Evolutionary conservation across 2,113 vertebrate genomes (phyloP).

Genomic region (Cyanoramphus novaezelandiae): DNA sequence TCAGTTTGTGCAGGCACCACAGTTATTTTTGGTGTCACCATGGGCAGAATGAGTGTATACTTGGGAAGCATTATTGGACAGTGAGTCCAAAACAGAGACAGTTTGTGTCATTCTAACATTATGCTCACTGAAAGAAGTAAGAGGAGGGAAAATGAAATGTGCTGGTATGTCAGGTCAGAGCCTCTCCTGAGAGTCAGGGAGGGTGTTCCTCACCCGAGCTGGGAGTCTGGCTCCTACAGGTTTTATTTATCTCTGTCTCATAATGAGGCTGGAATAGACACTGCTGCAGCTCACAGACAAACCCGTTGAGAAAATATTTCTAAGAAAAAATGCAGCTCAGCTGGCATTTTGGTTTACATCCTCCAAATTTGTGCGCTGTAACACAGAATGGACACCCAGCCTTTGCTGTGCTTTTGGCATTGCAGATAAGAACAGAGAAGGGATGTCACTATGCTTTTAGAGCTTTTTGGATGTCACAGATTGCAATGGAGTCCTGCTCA

Average conservation of each 20-base stretch:
- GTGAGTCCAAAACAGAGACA: not conserved
- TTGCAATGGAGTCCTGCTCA: not conserved
- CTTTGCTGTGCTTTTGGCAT: not conserved
- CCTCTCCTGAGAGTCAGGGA: not conserved
- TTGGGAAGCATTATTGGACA: not conserved
- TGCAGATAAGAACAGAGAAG: not conserved
- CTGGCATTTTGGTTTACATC: not conserved
- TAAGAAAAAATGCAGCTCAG: not conserved
- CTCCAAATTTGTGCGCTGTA: not conserved
- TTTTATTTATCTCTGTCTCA: not conserved
- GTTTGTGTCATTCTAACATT: not conserved
- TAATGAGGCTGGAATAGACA: not conserved
- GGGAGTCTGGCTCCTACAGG: not conserved
- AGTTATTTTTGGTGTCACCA: slow-evolving; percentile 39
- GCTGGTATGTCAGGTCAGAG: not conserved
- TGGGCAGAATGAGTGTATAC: not conserved
- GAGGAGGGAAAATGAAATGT: not conserved
- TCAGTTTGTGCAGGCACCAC: not conserved
- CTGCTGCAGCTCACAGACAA: not conserved
- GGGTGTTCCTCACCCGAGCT: not conserved
- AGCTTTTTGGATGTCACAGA: not conserved
- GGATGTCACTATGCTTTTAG: not conserved
- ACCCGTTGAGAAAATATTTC: not conserved
- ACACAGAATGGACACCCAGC: rapidly evolving
- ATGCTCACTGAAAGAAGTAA: not conserved